Percentiles rank a stretch among this genome's conserved stretches.
phyloP scores from a whole-genome alignment of 2,888 invertebrate species.

The Thyatira batis region DNA sequence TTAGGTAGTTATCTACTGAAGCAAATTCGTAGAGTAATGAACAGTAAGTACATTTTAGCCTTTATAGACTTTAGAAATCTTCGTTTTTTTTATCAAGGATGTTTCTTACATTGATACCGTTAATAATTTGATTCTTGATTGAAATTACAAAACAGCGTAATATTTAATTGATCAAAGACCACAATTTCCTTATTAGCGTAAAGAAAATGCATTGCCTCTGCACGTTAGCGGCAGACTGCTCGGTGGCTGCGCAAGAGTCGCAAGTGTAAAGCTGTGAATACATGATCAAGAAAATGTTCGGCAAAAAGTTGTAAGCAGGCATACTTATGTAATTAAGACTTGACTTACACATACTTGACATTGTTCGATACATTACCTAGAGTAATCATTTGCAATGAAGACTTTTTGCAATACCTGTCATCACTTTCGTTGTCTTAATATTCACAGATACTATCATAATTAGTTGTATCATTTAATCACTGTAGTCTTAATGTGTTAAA shows the following conservation, averaged over 20 bases:
- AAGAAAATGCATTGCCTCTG: background rate
- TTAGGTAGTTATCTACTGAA: too few species aligned
- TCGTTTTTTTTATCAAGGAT: too few species aligned
- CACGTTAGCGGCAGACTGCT: background rate
- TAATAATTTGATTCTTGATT: background rate
- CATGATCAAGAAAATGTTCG: background rate
- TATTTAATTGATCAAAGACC: background rate
- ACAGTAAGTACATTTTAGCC: too few species aligned
- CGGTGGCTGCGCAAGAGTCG: background rate
- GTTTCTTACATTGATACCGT: background rate
- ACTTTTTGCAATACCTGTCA: background rate
- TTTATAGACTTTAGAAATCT: too few species aligned
- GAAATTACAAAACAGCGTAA: background rate
- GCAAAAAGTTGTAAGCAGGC: background rate
- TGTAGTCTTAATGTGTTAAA: too few species aligned
- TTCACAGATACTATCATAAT: background rate
- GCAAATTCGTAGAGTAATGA: too few species aligned
- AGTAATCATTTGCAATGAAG: background rate
- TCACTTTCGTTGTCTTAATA: background rate
- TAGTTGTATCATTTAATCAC: background rate
- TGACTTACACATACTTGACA: background rate
- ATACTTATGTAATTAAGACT: background rate
- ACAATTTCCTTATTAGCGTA: background rate
- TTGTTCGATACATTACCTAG: background rate
- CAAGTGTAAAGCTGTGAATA: background rate